A percentile compares a stretch with the other conserved stretches of the same genome.
Evolutionary conservation across 2,888 invertebrate genomes (phyloP).

Genomic region (Acleris literana): DNA sequence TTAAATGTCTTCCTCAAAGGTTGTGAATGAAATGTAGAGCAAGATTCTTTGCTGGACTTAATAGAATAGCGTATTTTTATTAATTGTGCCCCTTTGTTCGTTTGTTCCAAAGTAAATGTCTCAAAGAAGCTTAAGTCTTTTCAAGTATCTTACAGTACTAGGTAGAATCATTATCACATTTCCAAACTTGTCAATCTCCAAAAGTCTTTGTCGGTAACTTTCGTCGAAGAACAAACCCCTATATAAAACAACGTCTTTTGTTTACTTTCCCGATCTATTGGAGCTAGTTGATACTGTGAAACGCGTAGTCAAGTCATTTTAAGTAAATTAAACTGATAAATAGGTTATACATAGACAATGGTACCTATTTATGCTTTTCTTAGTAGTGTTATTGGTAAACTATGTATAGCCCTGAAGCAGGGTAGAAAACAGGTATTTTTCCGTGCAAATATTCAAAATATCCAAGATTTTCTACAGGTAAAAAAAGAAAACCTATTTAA

Average conservation of each 20-base stretch:
- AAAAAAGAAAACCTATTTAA: no score
- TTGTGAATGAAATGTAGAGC: not conserved
- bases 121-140: conserved; percentile 9
- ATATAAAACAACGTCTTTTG: conserved; percentile 25
- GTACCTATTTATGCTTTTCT: no score
- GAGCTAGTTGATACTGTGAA: conserved; percentile 24
- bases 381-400: no score
- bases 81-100: no score
- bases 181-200: conserved; percentile 27
- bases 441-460: no score
- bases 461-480: no score
- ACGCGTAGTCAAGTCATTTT: conserved; percentile 9
- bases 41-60: no score
- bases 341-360: not conserved
- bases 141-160: conserved; percentile 11
- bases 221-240: conserved; percentile 22
- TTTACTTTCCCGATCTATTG: conserved; percentile 29
- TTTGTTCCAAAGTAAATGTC: not conserved
- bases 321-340: not conserved
- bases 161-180: conserved; percentile 26
- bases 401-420: no score
- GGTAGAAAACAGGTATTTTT: no score
- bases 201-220: conserved; percentile 20
- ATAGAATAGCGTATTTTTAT: no score
- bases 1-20: not conserved